A percentile compares a stretch with the other conserved stretches of the same genome.
Conservation (phyloP, 2,888 invertebrate species). For the Erebia ligea region DNA sequence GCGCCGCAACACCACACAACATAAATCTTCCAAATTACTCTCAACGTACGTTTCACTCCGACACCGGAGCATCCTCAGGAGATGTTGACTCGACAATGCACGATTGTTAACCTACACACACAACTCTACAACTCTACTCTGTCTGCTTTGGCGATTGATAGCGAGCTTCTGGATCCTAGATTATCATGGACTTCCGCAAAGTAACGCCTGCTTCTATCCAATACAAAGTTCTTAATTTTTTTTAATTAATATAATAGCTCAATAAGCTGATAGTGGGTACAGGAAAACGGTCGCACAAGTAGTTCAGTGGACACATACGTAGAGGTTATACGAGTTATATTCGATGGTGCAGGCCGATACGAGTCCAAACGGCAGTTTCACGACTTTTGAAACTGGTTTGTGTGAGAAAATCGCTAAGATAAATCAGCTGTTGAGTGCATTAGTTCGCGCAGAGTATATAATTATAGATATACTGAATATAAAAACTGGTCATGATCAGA, state of each 20-base stretch:
- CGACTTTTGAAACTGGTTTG: constrained; percentile 33
- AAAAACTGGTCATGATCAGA: neutral
- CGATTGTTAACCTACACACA: too few species aligned
- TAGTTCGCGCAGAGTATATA: neutral
- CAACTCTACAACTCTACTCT: too few species aligned
- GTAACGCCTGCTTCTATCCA: too few species aligned
- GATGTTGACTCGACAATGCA: too few species aligned
- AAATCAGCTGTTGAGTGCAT: constrained; percentile 28
- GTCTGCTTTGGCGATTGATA: too few species aligned
- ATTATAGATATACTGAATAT: neutral
- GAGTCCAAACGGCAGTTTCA: constrained; percentile 28
- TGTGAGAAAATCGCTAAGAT: constrained; percentile 34
- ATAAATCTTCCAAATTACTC: too few species aligned
- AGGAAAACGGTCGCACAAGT: constrained; percentile 1
- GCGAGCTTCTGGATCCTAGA: too few species aligned
- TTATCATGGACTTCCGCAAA: too few species aligned
- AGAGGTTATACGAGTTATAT: constrained; percentile 24
- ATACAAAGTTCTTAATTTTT: too few species aligned
- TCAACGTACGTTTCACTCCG: too few species aligned
- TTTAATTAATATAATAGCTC: neutral
- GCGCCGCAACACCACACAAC: too few species aligned
- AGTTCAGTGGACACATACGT: neutral
- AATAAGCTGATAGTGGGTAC: neutral
- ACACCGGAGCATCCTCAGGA: too few species aligned
- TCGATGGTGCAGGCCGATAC: constrained; percentile 23